Evolutionary conservation across 1,140 invertebrate genomes (phyloP).

Genomic region (Marisa cornuarietis): DNA sequence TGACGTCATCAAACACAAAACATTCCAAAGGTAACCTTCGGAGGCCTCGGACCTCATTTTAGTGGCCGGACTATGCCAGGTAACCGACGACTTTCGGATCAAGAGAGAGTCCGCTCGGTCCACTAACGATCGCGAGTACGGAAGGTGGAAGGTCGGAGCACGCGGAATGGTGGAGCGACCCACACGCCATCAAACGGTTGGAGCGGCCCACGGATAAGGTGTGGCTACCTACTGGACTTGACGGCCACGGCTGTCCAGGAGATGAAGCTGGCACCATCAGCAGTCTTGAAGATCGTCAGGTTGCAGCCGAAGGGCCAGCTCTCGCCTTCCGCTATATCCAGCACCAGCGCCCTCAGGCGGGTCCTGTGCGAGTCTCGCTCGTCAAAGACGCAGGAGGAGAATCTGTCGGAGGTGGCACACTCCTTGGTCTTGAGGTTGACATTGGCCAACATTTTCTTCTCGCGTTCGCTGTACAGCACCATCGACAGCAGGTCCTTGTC

Average conservation of each 20-base stretch:
- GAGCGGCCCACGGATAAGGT: no score
- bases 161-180: no score
- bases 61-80: no score
- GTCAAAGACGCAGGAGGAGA: conserved; percentile 13
- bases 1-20: no score
- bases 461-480: conserved; percentile 8
- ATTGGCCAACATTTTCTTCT: conserved; percentile 4
- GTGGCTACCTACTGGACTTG: neutral
- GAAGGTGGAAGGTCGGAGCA: neutral
- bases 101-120: no score
- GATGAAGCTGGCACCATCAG: neutral
- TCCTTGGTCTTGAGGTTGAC: conserved; percentile 18
- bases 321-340: conserved; percentile 4
- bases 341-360: conserved; percentile 2
- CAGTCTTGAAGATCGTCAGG: conserved; percentile 18
- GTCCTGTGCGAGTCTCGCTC: conserved; percentile 9
- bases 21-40: no score
- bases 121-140: no score
- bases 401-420: conserved; percentile 16
- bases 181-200: no score
- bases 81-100: no score
- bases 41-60: no score
- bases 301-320: conserved; percentile 7
- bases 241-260: neutral
- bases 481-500: conserved; percentile 21